These are phyloP conservation scores for Cisticola juncidis DNA, from an alignment of 2,113 vertebrate species.

Conservation along the genomic window DNA sequence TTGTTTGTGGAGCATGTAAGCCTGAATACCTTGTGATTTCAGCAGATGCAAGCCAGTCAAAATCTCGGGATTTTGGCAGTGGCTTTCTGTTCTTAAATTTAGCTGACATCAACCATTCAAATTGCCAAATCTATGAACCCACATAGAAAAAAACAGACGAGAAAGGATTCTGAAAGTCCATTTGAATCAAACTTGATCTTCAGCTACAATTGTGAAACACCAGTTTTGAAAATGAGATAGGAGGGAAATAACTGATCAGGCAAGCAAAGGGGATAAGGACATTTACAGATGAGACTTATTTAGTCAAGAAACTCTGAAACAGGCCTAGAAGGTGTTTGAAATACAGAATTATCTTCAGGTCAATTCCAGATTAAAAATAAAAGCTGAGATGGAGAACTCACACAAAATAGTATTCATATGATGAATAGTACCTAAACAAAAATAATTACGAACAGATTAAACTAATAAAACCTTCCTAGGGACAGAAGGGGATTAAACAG, in stretches of 20 bases:
- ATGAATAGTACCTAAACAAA: neutral
- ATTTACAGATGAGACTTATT: neutral
- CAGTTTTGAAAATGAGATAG: neutral
- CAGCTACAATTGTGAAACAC: neutral
- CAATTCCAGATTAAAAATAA: slow-evolving; percentile 11
- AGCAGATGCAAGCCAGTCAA: neutral
- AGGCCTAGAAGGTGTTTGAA: neutral
- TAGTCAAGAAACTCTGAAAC: neutral
- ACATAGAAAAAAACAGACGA: neutral
- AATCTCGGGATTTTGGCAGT: neutral
- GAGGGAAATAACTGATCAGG: neutral
- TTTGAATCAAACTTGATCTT: neutral
- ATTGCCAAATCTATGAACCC: neutral
- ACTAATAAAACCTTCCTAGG: neutral
- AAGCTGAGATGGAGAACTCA: neutral
- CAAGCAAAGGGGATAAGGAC: neutral
- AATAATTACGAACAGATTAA: neutral
- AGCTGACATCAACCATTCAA: neutral
- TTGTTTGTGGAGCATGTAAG: neutral
- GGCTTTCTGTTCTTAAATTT: neutral
- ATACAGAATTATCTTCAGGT: neutral
- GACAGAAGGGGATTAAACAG: neutral
- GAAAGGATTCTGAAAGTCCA: neutral
- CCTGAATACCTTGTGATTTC: neutral
- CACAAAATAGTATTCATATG: neutral